These are phyloP conservation scores for Matsumyia berberina DNA, from an alignment of 2,888 invertebrate genomes.

Conservation along the genomic window DNA sequence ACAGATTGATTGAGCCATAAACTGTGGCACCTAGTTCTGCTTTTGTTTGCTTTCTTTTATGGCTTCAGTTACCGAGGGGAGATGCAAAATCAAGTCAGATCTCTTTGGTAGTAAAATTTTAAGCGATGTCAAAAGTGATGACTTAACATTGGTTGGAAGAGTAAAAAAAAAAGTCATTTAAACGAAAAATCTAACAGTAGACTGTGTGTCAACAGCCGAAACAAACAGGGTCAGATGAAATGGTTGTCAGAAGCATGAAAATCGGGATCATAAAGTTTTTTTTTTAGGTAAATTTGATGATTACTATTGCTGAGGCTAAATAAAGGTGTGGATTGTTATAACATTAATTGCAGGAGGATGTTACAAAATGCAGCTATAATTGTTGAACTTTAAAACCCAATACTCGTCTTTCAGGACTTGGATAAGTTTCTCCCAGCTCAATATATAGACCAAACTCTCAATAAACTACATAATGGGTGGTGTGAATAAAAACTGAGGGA, in stretches of 20 bases:
- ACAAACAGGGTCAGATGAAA: conserved; percentile 1
- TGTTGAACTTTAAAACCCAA: no score
- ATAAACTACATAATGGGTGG: no score
- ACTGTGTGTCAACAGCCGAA: not conserved
- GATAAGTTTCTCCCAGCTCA: no score
- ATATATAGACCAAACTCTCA: no score
- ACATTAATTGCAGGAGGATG: no score
- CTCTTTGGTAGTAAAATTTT: conserved; percentile 31
- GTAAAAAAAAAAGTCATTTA: conserved; percentile 2
- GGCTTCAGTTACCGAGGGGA: conserved; percentile 1
- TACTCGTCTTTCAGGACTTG: no score
- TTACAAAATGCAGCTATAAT: no score
- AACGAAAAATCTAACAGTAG: not conserved
- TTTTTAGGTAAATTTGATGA: no score
- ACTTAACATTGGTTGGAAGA: conserved; percentile 8
- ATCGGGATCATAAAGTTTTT: conserved; percentile 8
- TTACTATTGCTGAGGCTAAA: no score
- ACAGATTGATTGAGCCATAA: conserved; percentile 50
- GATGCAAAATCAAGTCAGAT: conserved; percentile 21
- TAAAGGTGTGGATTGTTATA: no score
- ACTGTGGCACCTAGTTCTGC: conserved; percentile 18
- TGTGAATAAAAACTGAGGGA: no score
- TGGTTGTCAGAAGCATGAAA: not conserved
- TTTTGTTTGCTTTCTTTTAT: conserved; percentile 17
- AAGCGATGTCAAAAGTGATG: conserved; percentile 44